Evolutionary conservation across 2,113 vertebrate species (phyloP), one percentile per base, ranked within the genome.

Genomic region (Geococcyx californianus): DNA sequence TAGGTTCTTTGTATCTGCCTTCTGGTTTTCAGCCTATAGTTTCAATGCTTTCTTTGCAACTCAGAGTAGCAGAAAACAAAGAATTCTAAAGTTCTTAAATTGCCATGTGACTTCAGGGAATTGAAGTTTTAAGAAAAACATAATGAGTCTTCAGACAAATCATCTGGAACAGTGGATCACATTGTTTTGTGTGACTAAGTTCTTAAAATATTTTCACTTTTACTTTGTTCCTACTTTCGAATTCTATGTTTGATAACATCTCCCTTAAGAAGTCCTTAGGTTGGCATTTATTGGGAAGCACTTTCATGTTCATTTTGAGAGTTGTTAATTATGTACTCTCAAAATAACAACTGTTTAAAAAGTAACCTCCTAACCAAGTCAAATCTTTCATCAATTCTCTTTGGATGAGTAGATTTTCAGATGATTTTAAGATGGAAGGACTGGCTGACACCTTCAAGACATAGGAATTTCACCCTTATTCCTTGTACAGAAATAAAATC

Each of bases 111-210:
- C 8, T 9, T 68, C 8, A 79, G 13, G 17, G 18, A 87, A 63
- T 0, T 49, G 26, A 33, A 49, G 6, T 42, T 93, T 68, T 60
- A 64, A 67, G 17, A 72, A 89, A 91, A 68, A 67, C 38, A 70
- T 40, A 60, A 38, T 29, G 9, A 42, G 3, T 49, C 23, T 62
- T 72, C 3, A 26, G 4, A 10, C 38, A 60, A 91, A 68, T 21
- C 23, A 0, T 0, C 16, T 84, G 59, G 24, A 66, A 54, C 6
- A 34, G 16, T 44, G 3, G 10, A 47, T 59, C 12, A 4, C 3
- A 29, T 25, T 40, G 2, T 34, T 90, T 70, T 63, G 20, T 29
- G 9, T 1, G 8, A 68, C 7, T 44, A 51, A n/a, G 8, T 68
- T 95, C 33, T 81, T 74, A 54, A 73, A 90, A 23, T 14, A 78